phyloP scores from a whole-genome alignment of 2,113 vertebrate genomes.

The Actinemys pallida region DNA sequence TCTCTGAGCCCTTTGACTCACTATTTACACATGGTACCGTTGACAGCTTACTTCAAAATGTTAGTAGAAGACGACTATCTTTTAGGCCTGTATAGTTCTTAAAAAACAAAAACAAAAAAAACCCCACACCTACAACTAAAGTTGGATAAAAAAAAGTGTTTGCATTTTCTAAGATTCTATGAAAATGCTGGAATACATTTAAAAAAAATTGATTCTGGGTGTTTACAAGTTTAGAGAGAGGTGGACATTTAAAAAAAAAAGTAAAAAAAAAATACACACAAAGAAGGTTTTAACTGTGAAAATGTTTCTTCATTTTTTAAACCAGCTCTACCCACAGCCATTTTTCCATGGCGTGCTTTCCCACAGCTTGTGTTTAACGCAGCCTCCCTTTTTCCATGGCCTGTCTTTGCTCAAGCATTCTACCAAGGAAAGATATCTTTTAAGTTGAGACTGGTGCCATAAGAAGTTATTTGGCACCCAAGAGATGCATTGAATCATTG shows the following conservation, averaged over 20 bases:
- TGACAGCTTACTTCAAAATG: no score
- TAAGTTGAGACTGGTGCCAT: background rate
- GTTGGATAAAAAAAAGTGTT: background rate
- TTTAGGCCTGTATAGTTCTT: background rate
- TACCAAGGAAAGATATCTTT: background rate
- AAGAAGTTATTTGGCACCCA: background rate
- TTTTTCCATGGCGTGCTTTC: background rate
- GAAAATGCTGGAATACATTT: background rate
- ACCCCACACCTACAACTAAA: fast-evolving
- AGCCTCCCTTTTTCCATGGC: background rate
- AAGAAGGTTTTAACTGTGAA: background rate
- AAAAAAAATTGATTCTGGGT: background rate
- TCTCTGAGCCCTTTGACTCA: background rate
- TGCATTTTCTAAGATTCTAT: background rate
- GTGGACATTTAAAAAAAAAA: background rate
- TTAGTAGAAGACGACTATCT: background rate
- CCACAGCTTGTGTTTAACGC: background rate
- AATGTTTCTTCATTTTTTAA: fast-evolving
- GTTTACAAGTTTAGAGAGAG: background rate
- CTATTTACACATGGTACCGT: no score
- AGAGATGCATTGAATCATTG: background rate
- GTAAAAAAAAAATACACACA: background rate
- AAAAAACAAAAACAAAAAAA: background rate
- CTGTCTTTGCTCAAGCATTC: background rate
- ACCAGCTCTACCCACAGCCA: background rate